Evolutionary conservation across 2,888 invertebrate species (phyloP).

Genomic region (Agonopterix arenella): DNA sequence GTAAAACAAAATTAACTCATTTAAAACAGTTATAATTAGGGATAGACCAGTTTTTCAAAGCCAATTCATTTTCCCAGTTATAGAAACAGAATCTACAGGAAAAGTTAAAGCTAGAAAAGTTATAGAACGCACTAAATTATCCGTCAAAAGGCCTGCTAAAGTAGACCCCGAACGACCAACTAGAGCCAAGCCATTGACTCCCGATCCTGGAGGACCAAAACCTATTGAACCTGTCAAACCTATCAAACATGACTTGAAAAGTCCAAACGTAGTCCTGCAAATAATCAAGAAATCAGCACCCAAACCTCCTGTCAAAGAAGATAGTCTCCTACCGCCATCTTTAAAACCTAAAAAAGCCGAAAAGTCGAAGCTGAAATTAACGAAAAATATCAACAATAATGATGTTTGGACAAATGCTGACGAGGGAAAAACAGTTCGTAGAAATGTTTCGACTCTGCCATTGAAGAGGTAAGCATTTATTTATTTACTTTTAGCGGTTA

Average conservation of each 20-base stretch:
- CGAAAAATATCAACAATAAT: slow-evolving; percentile 67
- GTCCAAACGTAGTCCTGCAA: slow-evolving; percentile 51
- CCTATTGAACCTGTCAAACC: slow-evolving; percentile 21
- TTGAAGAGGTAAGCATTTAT: slow-evolving; percentile 38
- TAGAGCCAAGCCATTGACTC: slow-evolving; percentile 37
- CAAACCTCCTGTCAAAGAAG: slow-evolving; percentile 20
- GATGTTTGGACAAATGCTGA: slow-evolving; percentile 54
- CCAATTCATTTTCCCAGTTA: slow-evolving; percentile 9
- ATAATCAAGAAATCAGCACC: slow-evolving; percentile 56
- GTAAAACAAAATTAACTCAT: slow-evolving; percentile 22
- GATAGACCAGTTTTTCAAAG: too few relatives aligned
- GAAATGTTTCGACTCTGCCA: slow-evolving; percentile 33
- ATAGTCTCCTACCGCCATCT: slow-evolving; percentile 39
- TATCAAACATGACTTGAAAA: slow-evolving; percentile 35
- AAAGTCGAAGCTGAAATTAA: slow-evolving; percentile 41
- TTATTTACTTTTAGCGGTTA: slow-evolving; percentile 5
- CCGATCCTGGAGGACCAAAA: slow-evolving; percentile 41
- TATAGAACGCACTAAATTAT: slow-evolving; percentile 35
- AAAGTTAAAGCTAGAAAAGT: slow-evolving; percentile 38
- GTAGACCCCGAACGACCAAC: slow-evolving; percentile 45
- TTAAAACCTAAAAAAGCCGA: slow-evolving; percentile 45
- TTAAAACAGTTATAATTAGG: too few relatives aligned
- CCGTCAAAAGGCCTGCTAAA: slow-evolving; percentile 32
- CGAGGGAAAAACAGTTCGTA: slow-evolving; percentile 37
- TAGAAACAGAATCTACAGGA: slow-evolving; percentile 25